Evolutionary conservation across 2,888 invertebrate species (phyloP).

Genomic region (Drosophila conformis): DNA sequence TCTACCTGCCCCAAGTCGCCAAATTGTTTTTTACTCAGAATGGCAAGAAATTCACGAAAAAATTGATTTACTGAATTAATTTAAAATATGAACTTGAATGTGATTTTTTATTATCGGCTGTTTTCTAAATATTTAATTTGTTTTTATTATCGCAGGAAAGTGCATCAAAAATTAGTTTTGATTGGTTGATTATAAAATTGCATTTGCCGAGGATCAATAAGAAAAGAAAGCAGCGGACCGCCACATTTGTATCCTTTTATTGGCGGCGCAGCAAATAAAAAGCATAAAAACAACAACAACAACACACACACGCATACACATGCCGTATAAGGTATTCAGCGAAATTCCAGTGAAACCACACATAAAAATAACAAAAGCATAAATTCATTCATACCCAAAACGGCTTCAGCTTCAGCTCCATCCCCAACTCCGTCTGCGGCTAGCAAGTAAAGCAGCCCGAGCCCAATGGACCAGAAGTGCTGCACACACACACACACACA

Average conservation of each 20-base stretch:
- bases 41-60: constrained; percentile 9
- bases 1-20: constrained; percentile 50
- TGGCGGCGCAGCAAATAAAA: constrained; percentile 27
- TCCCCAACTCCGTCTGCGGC: constrained; percentile 9
- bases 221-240: constrained; percentile 34
- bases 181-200: constrained; percentile 20
- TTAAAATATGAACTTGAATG: not conserved
- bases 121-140: not conserved
- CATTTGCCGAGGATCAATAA: constrained; percentile 28
- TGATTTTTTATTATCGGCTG: not conserved
- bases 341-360: constrained; percentile 70
- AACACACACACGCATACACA: not conserved
- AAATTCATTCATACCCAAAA: constrained; percentile 72
- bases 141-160: not conserved
- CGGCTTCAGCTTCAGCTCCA: constrained; percentile 19
- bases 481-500: constrained; percentile 27
- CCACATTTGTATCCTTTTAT: constrained; percentile 52
- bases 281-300: constrained; percentile 23
- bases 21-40: constrained; percentile 12
- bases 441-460: constrained; percentile 32
- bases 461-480: constrained; percentile 52
- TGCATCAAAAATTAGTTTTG: constrained; percentile 19
- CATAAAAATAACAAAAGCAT: constrained; percentile 71
- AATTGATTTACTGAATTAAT: constrained; percentile 10
- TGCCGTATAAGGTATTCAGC: constrained; percentile 61